Base-by-base conservation (phyloP, 2,113 vertebrate species). In the Strigops habroptila region DNA sequence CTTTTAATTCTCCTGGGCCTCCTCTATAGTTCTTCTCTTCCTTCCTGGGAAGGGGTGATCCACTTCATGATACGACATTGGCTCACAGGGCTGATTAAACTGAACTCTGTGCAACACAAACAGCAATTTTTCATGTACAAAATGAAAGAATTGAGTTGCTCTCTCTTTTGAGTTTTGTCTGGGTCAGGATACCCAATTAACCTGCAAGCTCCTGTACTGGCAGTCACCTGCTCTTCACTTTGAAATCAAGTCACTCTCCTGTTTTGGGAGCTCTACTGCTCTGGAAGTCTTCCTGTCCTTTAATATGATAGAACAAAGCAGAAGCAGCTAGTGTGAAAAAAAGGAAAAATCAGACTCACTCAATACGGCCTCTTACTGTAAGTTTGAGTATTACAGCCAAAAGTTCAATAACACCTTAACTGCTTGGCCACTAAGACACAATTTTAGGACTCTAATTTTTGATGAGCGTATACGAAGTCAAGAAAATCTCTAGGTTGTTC, bases 131-230 rank as follows among this genome's bases (percentile, higher is more conserved):
- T 95, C 94, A 80, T 93, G 83, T 87, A 81, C 89, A 82, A 96
- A 90, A 96, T 73, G 90, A 97, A 97, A 96, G 94, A 95, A 87
- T 55, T 92, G 95, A 93, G 92, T 88, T 92, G 94, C 90, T 93
- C 85, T 96, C 92, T 85, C 91, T 97, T 97, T 97, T 93, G 95
- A 97, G 96, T 97, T 97, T 96, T 95, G 93, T 67, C 95, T 97
- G 95, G 97, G 96, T 96, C 97, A 96, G 91, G 95, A 95, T 88
- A 97, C 95, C 96, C 96, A 97, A 97, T 97, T 97, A 97, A 97
- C 95, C 97, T 94, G 75, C 60, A 91, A 81, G 84, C 71, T 96
- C 91, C 92, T 88, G 60, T 88, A 93, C 85, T 94, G 95, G 91
- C 94, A 97, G 95, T 89, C 96, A 97, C 96, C 91, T 91, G 97